phyloP scores from a whole-genome alignment of 2,888 invertebrate genomes.

The Ochlodes sylvanus region DNA sequence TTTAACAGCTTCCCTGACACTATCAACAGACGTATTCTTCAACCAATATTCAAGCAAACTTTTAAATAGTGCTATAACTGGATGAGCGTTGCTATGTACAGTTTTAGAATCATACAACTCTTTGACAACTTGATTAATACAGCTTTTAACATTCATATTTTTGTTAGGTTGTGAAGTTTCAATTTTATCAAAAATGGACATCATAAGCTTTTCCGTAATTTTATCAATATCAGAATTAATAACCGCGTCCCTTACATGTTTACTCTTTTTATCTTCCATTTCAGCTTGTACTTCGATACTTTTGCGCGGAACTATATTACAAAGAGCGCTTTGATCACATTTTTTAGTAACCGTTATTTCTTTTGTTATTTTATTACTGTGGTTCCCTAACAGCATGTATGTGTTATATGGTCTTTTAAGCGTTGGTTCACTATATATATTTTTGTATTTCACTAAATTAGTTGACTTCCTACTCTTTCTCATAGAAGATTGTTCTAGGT shows the following conservation, averaged over 20 bases:
- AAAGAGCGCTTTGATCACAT: conserved; percentile 30
- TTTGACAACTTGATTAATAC: conserved; percentile 61
- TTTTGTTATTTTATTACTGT: conserved; percentile 45
- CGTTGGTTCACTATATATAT: conserved; percentile 60
- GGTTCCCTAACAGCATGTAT: conserved; percentile 61
- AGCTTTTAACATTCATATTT: conserved; percentile 49
- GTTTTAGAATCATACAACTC: conserved; percentile 62
- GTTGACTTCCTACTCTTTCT: conserved; percentile 70
- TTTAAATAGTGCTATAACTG: conserved; percentile 66
- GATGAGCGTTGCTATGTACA: conserved; percentile 53
- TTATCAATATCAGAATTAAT: conserved; percentile 57
- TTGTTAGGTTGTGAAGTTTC: conserved; percentile 39
- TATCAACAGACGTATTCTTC: conserved; percentile 55
- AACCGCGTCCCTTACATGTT: conserved; percentile 53
- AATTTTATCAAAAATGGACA: conserved; percentile 56
- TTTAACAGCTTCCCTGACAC: conserved; percentile 52
- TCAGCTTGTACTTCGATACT: conserved; percentile 52
- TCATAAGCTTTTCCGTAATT: conserved; percentile 64
- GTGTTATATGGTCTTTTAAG: conserved; percentile 59
- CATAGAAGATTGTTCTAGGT: conserved; percentile 49
- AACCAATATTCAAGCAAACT: conserved; percentile 71
- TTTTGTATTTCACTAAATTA: conserved; percentile 70
- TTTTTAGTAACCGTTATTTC: conserved; percentile 38
- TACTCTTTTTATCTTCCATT: conserved; percentile 47
- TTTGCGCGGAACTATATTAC: conserved; percentile 45